Conservation (phyloP, 2,888 invertebrate species). For the Lasioglossum vierecki region DNA sequence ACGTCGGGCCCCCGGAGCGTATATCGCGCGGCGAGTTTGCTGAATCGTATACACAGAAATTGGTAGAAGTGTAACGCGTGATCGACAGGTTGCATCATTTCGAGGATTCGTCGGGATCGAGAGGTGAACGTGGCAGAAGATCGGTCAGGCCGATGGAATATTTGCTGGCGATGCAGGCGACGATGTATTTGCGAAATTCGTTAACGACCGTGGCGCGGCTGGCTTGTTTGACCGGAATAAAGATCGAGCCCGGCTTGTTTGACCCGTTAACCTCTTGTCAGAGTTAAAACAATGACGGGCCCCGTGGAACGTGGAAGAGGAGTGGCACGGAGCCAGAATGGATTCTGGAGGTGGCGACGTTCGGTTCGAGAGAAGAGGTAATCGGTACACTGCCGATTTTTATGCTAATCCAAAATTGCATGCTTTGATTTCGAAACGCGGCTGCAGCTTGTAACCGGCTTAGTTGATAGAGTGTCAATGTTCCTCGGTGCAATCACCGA, state of each 20-base stretch:
- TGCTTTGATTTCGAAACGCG: not conserved
- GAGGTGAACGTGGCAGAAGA: not conserved
- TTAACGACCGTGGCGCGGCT: not conserved
- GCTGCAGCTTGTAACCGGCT: not conserved
- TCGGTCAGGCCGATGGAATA: not conserved
- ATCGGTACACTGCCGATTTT: too few relatives aligned
- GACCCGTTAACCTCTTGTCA: conserved; percentile 8
- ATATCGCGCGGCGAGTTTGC: not conserved
- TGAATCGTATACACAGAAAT: not conserved
- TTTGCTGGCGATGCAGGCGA: conserved; percentile 12
- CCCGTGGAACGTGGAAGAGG: not conserved
- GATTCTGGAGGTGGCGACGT: not conserved
- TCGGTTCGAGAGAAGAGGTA: not conserved
- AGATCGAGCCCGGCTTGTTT: conserved; percentile 38
- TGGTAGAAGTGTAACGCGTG: not conserved
- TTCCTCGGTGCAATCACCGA: not conserved
- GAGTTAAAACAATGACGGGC: conserved; percentile 3
- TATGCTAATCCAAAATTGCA: too few relatives aligned
- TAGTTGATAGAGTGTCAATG: not conserved
- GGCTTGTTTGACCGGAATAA: conserved; percentile 76
- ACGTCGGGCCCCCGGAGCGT: not conserved
- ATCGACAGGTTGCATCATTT: not conserved
- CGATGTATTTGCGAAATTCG: conserved; percentile 27
- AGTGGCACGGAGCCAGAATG: not conserved
- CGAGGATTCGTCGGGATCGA: not conserved